Conservation (phyloP, 2,113 vertebrate genomes). For the Haemorhous mexicanus region DNA sequence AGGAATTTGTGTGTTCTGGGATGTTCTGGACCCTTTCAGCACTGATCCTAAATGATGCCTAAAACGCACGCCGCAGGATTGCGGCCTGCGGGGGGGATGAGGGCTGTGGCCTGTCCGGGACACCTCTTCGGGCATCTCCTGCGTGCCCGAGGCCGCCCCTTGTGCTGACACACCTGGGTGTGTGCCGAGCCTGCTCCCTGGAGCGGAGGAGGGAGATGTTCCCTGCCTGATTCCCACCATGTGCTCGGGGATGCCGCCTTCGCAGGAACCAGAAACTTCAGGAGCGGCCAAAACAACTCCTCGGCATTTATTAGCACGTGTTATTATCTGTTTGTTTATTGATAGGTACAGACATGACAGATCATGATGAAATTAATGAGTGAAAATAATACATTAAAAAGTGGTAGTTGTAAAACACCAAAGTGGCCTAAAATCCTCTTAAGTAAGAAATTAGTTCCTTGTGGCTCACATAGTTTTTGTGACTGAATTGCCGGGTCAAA, state of each 20-base stretch:
- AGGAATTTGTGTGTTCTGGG: too few species aligned
- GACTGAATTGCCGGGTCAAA: not conserved
- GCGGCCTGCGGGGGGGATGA: not conserved
- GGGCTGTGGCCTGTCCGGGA: not conserved
- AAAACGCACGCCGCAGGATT: not conserved
- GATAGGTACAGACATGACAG: not conserved
- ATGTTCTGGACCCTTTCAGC: not conserved
- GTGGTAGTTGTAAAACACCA: not conserved
- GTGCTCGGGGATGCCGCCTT: not conserved
- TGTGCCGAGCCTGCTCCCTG: not conserved
- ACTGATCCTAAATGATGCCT: not conserved
- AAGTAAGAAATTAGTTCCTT: not conserved
- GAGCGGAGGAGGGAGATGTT: not conserved
- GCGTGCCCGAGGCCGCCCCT: not conserved
- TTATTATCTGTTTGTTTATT: not conserved
- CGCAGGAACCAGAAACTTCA: not conserved
- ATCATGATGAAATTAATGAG: not conserved
- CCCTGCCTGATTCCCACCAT: accelerated
- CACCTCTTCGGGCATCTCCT: not conserved
- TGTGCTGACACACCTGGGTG: not conserved
- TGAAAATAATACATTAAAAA: not conserved
- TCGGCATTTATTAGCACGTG: not conserved
- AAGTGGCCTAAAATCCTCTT: not conserved
- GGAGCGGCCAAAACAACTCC: not conserved
- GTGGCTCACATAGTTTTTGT: not conserved